A percentile compares a stretch with the other conserved stretches of the same genome.
Evolutionary conservation across 2,113 vertebrate species (phyloP).

Genomic region (Symphodus melops): DNA sequence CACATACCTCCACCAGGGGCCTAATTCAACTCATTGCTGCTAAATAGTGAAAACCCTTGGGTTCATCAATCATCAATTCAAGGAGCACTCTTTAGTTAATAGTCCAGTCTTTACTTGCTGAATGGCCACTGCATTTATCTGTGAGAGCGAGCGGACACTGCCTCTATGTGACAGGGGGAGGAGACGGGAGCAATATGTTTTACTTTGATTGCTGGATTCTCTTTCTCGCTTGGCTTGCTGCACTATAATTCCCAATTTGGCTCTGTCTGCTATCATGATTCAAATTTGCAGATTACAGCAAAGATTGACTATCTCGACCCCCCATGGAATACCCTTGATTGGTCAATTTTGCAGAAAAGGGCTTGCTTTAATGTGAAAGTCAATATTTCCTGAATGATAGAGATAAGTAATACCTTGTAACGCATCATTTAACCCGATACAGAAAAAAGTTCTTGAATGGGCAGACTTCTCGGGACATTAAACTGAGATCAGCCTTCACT

Average conservation of each 20-base stretch:
- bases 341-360: slow-evolving; percentile 49
- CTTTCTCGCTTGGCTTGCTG: slow-evolving; percentile 42
- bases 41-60: slow-evolving; percentile 72
- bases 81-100: slow-evolving; percentile 75
- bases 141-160: slow-evolving; percentile 24
- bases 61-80: slow-evolving; percentile 81
- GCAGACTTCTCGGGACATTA: neutral
- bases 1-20: slow-evolving; percentile 49
- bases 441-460: slow-evolving; percentile 14
- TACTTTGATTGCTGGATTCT: slow-evolving; percentile 60
- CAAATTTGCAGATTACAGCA: slow-evolving; percentile 58
- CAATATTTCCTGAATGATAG: slow-evolving; percentile 61
- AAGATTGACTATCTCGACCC: slow-evolving; percentile 54
- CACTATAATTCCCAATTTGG: slow-evolving; percentile 54
- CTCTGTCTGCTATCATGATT: slow-evolving; percentile 45
- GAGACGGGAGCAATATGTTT: slow-evolving; percentile 38
- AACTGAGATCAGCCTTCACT: neutral
- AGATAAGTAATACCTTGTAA: slow-evolving; percentile 51
- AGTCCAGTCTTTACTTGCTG: slow-evolving; percentile 67
- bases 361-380: slow-evolving; percentile 46
- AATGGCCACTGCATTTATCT: slow-evolving; percentile 67
- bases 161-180: slow-evolving; percentile 27
- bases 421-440: slow-evolving; percentile 13
- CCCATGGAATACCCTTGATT: slow-evolving; percentile 47
- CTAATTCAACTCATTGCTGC: slow-evolving; percentile 71